Evolutionary conservation across 2,888 invertebrate genomes (phyloP).

Genomic region (Callyntrura sp.): DNA sequence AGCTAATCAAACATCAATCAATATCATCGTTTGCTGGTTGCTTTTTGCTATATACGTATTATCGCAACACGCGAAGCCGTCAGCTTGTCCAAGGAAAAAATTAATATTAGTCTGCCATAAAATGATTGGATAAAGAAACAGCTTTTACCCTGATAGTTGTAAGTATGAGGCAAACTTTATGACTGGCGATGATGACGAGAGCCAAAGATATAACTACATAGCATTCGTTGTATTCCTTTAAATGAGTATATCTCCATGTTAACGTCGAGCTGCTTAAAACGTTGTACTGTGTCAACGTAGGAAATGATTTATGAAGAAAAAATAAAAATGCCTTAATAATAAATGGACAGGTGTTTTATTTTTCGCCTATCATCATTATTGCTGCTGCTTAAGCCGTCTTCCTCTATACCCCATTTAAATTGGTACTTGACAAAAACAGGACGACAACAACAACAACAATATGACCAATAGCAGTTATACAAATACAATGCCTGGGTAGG

Average conservation of each 20-base stretch:
- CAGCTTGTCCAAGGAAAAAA: too few species aligned
- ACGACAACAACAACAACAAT: not conserved
- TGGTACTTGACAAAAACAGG: not conserved
- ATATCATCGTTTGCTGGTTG: too few species aligned
- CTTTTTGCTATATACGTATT: too few species aligned
- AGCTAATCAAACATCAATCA: too few species aligned
- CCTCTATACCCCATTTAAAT: not conserved
- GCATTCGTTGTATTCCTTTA: too few species aligned
- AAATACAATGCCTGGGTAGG: not conserved
- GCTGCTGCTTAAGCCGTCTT: too few species aligned
- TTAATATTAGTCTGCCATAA: too few species aligned
- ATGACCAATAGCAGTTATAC: too few species aligned
- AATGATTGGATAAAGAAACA: not conserved
- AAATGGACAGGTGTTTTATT: constrained; percentile 47
- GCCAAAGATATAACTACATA: too few species aligned
- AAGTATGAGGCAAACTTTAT: not conserved
- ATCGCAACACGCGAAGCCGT: too few species aligned
- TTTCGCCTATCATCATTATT: constrained; percentile 32
- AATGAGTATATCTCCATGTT: too few species aligned
- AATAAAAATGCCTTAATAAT: constrained; percentile 56
- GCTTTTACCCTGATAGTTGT: not conserved
- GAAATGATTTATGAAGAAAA: constrained; percentile 53
- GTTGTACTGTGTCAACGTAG: not conserved
- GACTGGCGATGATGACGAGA: not conserved
- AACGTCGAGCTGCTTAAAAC: not conserved